Evolutionary conservation across 2,888 invertebrate species (phyloP).

Genomic region (Cecidostiba fungosa): DNA sequence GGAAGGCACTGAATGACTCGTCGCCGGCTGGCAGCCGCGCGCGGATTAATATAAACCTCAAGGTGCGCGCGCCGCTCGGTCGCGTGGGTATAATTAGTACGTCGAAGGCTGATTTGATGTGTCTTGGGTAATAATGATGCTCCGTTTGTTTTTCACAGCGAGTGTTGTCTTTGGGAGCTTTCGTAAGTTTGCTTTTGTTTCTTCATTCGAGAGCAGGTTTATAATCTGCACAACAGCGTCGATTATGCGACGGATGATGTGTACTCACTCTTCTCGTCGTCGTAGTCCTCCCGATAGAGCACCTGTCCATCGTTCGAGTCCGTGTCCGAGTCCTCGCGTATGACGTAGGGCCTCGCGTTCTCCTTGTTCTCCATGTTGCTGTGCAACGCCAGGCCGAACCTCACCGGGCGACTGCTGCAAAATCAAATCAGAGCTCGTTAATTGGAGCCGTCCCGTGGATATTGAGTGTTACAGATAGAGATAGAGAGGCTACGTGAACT

Average conservation of each 20-base stretch:
- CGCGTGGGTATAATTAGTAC: conserved; percentile 77
- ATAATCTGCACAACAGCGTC: not conserved
- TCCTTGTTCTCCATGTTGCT: conserved; percentile 93
- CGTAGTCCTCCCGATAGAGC: conserved; percentile 88
- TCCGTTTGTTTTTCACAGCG: conserved; percentile 1
- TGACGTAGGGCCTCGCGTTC: conserved; percentile 90
- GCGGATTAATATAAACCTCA: conserved; percentile 78
- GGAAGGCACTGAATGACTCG: conserved; percentile 73
- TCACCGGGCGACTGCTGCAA: conserved; percentile 89
- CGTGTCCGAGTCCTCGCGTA: conserved; percentile 83
- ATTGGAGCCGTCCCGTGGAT: not conserved
- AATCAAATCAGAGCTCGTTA: conserved; percentile 62
- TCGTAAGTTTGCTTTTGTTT: not conserved
- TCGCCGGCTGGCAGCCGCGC: conserved; percentile 70
- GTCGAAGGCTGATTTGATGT: conserved; percentile 73
- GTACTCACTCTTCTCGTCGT: conserved; percentile 83
- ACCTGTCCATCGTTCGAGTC: conserved; percentile 85
- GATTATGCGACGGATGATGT: not conserved
- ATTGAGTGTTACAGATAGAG: conserved; percentile 1
- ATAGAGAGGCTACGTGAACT: conserved; percentile 4
- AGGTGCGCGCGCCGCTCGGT: conserved; percentile 69
- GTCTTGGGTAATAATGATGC: conserved; percentile 2
- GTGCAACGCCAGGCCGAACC: conserved; percentile 88
- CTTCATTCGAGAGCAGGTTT: not conserved
- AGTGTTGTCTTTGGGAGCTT: not conserved